Base-by-base conservation (phyloP, 2,888 invertebrate species). In the Adineta ricciae region DNA sequence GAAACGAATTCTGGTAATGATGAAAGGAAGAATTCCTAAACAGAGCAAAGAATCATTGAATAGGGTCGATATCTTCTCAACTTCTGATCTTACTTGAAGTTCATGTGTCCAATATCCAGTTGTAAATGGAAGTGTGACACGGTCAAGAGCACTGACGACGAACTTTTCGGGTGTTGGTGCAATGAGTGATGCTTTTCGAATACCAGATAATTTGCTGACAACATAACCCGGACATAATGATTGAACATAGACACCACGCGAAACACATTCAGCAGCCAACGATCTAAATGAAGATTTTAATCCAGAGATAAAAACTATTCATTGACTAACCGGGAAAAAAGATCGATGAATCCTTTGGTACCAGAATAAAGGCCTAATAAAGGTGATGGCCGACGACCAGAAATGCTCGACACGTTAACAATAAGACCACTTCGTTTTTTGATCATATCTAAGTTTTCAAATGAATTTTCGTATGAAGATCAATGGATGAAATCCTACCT, bases 331-430 rank as follows among this genome's bases (percentile, higher is more conserved):
- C 88, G 87, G 32, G 91, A 88, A 84, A 91, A 89, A 86, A 87
- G 88, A 27, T 88, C 88, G 9, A 89, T 89, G 88, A 88, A 90
- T 9, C 88, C 88, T 93, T 97, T 97, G 78, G 95, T 93, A 36
- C 95, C 95, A 46, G 95, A 94, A 88, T 98, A 98, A 0, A 96
- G 93, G 19, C 94, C 92, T 49, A 96, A 91, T 87, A 96, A 90
- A 0, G 96, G 96, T 87, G 94, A 93, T 0, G 96, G 95, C 86
- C 94, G 93, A 14, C 93, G 92, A 0, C 94, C 94, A 0, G 95
- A 93, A 0, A 93, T 93, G 0, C 97, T 97, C 0, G 96, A 94
- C 27, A 98, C 91, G 90, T 97, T 97, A 87, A 98, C 93, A 84
- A 98, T 92, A 0, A 96, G 93, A 0, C 97, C 97, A 87, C 93